Base-by-base conservation (phyloP, 2,888 invertebrate species). In the Crossocerus cetratus region DNA sequence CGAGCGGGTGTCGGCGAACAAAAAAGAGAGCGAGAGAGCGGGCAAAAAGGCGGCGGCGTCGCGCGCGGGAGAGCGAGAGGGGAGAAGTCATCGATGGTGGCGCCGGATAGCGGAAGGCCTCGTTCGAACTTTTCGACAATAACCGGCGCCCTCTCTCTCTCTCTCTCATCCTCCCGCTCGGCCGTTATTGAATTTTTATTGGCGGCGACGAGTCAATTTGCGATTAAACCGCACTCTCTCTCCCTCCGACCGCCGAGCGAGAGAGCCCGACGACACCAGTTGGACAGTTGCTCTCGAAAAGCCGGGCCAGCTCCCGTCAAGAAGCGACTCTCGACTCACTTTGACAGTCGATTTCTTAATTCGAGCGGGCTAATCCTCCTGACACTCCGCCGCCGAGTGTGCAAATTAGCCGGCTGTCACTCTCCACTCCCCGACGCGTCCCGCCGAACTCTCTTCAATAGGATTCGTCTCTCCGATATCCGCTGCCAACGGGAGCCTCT, bases 181-280 rank as follows among this genome's bases (percentile, higher is more conserved):
- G 62, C 65, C 82, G 86, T 87, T 87, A 87, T 87, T 87, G 86
- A 86, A 87, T 85, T 87, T 87, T 87, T 86, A 87, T 87, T 87
- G 85, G 84, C 81, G 83, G 77, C 84, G 80, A 81, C 84, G 76
- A 85, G 75, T 80, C 86, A 86, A 86, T 86, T 85, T 87, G 83
- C 84, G 80, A 82, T 82, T 81, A 81, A 77, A 77, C 72, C 74
- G 70, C 45, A 69, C 59, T 72, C 73, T 54, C 58, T 53, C 45
- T 73, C 56, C 67, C 57, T 58, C 42, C 65, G 56, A 72, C 59
- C 57, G 58, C 59, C 70, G 20, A 53, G 64, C 64, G 54, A 74
- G 63, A 70, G 71, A 65, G 3, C 23, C 23, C 74, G 61, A 55
- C 76, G 78, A 77, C 77, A 63, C 76, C 72, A 84, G 82, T 80